Conservation (phyloP, 1,140 invertebrate genomes). For the Drosophila burlai region DNA sequence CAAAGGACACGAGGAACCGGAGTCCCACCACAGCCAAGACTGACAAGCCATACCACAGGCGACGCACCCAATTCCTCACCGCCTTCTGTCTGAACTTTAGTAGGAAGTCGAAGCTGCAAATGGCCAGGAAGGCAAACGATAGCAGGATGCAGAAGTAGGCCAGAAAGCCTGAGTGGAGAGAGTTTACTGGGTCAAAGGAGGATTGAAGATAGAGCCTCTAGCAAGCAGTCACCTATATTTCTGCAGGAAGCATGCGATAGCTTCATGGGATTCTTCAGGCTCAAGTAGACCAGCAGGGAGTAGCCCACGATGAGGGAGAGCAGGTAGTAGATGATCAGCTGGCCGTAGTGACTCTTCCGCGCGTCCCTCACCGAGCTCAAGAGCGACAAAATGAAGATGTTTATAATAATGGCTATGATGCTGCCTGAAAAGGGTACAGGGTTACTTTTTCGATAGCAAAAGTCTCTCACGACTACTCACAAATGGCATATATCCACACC, state of each 20-base stretch:
- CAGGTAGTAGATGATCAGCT: slow-evolving; percentile 76
- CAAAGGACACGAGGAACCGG: slow-evolving; percentile 83
- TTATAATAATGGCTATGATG: slow-evolving; percentile 74
- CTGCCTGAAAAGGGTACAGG: slow-evolving; percentile 43
- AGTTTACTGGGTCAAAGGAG: not conserved
- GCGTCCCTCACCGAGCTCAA: slow-evolving; percentile 65
- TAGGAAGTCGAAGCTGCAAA: slow-evolving; percentile 91
- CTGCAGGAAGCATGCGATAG: slow-evolving; percentile 67
- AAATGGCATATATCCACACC: slow-evolving; percentile 81
- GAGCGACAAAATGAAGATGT: slow-evolving; percentile 66
- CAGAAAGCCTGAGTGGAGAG: slow-evolving; percentile 86
- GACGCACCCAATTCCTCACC: slow-evolving; percentile 84
- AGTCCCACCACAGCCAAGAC: slow-evolving; percentile 88
- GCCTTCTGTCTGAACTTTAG: slow-evolving; percentile 88
- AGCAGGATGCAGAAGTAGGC: slow-evolving; percentile 91
- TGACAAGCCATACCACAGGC: slow-evolving; percentile 88
- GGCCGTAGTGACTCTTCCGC: slow-evolving; percentile 71
- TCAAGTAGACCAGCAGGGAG: slow-evolving; percentile 67
- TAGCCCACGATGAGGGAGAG: slow-evolving; percentile 59
- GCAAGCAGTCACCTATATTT: slow-evolving; percentile 58
- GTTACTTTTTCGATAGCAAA: not conserved
- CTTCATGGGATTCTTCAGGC: slow-evolving; percentile 75
- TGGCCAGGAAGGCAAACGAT: slow-evolving; percentile 91
- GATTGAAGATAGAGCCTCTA: accelerated
- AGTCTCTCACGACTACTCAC: slow-evolving; percentile 31